phyloP scores from a whole-genome alignment of 2,888 invertebrate genomes.

The Sclerodermus sp. region DNA sequence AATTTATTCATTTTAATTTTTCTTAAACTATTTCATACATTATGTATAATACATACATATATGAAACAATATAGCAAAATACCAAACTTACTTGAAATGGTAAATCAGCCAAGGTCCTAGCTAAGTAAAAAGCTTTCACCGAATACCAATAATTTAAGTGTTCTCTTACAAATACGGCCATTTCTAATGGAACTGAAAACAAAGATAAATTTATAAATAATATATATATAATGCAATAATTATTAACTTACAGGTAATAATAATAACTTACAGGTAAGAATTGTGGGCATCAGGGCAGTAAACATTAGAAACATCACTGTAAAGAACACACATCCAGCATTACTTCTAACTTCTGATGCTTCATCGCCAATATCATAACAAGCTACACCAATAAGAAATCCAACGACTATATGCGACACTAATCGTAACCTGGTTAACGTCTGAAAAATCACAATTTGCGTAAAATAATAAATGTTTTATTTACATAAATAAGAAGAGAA shows the following conservation, averaged over 20 bases:
- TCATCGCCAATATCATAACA: constrained; percentile 93
- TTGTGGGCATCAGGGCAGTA: constrained; percentile 98
- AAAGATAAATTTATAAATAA: neutral
- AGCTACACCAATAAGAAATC: constrained; percentile 87
- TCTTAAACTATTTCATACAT: constrained; percentile 4
- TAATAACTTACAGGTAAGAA: constrained; percentile 86
- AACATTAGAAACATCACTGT: constrained; percentile 96
- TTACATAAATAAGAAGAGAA: neutral
- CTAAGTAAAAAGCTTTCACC: constrained; percentile 93
- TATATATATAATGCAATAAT: neutral
- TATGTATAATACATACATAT: constrained; percentile 2
- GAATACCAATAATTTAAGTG: constrained; percentile 98
- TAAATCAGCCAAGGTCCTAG: constrained; percentile 93
- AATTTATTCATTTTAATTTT: no score
- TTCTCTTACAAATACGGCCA: constrained; percentile 92
- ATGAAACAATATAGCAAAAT: neutral
- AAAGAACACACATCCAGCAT: constrained; percentile 94
- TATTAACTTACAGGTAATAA: neutral
- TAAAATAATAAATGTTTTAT: neutral
- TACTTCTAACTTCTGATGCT: constrained; percentile 91
- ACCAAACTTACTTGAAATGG: constrained; percentile 82
- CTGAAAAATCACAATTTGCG: constrained; percentile 57
- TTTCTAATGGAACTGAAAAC: constrained; percentile 87
- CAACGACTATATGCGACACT: constrained; percentile 84
- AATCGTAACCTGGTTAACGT: constrained; percentile 88